Percentiles rank a stretch among this genome's conserved stretches.
These are phyloP conservation scores for Atethmia centrago DNA, from an alignment of 2,888 invertebrate genomes.

Conservation along the genomic window DNA sequence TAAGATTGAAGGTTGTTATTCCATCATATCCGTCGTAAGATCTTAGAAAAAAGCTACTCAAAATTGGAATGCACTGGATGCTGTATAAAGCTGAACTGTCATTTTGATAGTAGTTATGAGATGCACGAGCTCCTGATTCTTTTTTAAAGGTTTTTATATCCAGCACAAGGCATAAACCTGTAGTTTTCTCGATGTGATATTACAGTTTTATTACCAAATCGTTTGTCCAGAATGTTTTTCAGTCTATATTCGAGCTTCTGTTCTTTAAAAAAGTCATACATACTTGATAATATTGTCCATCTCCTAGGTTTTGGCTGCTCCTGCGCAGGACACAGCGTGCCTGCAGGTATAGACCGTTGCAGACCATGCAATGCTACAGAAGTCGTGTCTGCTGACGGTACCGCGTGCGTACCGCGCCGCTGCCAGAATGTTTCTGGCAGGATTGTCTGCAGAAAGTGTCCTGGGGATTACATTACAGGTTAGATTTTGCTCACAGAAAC, in stretches of 20 bases:
- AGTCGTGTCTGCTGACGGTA: conserved; percentile 80
- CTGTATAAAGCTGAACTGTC: too few species aligned
- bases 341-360: conserved; percentile 71
- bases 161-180: too few species aligned
- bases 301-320: conserved; percentile 80
- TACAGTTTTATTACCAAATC: not conserved
- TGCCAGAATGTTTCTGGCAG: conserved; percentile 80
- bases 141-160: too few species aligned
- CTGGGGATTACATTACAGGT: conserved; percentile 84
- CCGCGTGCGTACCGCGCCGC: conserved; percentile 81
- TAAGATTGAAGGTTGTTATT: too few species aligned
- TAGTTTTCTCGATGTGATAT: too few species aligned
- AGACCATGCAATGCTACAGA: conserved; percentile 81
- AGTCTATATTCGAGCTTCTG: not conserved
- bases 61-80: too few species aligned
- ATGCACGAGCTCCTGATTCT: too few species aligned
- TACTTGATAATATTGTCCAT: not conserved
- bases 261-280: too few species aligned
- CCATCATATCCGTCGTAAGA: too few species aligned
- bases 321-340: conserved; percentile 80
- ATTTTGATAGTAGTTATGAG: too few species aligned
- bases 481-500: conserved; percentile 18
- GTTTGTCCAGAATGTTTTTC: not conserved
- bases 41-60: too few species aligned
- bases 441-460: conserved; percentile 83